Evolutionary conservation across 2,888 invertebrate species (phyloP).

Genomic region (Agonopterix subpropinquella): DNA sequence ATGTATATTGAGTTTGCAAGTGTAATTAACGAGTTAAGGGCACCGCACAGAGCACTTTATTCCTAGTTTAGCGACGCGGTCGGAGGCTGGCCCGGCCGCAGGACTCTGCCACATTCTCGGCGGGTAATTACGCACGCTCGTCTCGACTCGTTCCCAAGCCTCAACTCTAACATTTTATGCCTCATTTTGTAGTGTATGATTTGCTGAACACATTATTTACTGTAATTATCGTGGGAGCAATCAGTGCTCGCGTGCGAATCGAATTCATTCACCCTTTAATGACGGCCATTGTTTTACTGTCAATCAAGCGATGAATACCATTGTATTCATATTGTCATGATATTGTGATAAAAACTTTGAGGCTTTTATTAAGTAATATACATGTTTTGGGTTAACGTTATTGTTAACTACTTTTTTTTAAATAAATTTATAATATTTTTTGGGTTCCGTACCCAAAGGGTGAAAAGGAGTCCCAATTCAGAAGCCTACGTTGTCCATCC

Average conservation of each 20-base stretch:
- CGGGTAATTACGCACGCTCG: conserved; percentile 68
- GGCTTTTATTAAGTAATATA: background rate
- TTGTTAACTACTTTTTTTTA: too few relatives aligned
- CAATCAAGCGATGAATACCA: conserved; percentile 9
- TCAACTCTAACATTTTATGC: conserved; percentile 64
- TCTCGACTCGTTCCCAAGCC: conserved; percentile 62
- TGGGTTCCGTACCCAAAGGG: too few relatives aligned
- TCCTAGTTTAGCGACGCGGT: conserved; percentile 55
- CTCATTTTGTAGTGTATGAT: conserved; percentile 68
- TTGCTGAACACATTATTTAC: conserved; percentile 62
- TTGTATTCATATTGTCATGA: conserved; percentile 6
- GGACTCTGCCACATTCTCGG: conserved; percentile 66
- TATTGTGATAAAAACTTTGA: conserved; percentile 5
- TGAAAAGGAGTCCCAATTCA: too few relatives aligned
- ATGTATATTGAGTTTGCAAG: conserved; percentile 52
- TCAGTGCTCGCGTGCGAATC: conserved; percentile 43
- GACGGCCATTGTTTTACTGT: conserved; percentile 33
- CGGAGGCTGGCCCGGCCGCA: conserved; percentile 51
- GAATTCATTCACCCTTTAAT: conserved; percentile 33
- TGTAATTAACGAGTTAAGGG: conserved; percentile 65
- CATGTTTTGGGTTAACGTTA: background rate
- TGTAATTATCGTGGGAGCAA: conserved; percentile 66
- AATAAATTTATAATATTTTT: too few relatives aligned
- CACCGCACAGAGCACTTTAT: conserved; percentile 56
- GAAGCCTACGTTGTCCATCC: too few relatives aligned